Evolutionary conservation across 2,113 vertebrate genomes (phyloP).

Genomic region (Ancistrus triradiatus): DNA sequence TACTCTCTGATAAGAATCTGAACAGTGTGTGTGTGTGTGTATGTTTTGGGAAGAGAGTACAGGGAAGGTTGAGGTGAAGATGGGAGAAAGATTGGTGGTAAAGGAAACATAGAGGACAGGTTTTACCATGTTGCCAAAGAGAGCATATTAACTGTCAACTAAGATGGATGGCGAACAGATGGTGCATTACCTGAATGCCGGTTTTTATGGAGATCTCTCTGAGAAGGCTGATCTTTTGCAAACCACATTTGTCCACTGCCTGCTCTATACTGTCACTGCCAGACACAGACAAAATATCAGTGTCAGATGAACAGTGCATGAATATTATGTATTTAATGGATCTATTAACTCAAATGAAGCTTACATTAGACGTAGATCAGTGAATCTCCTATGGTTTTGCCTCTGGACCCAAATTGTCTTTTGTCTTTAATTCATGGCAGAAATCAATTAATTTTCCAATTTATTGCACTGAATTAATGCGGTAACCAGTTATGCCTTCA

Average conservation of each 20-base stretch:
- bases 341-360: too few relatives aligned
- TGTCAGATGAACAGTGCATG: conserved; percentile 1
- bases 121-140: background rate
- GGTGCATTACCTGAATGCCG: conserved; percentile 82
- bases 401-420: too few relatives aligned
- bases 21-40: background rate
- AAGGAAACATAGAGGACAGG: background rate
- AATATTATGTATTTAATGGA: conserved; percentile 5
- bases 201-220: conserved; percentile 89
- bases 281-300: conserved; percentile 6
- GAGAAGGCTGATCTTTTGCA: conserved; percentile 91
- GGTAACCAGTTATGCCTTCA: too few relatives aligned
- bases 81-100: background rate
- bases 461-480: too few relatives aligned
- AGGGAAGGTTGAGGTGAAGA: too few relatives aligned
- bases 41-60: background rate
- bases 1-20: conserved; percentile 90
- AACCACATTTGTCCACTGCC: conserved; percentile 72
- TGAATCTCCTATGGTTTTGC: too few relatives aligned
- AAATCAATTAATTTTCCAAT: too few relatives aligned
- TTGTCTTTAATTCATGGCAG: too few relatives aligned
- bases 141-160: background rate
- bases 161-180: background rate
- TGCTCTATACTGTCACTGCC: conserved; percentile 83
- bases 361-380: too few relatives aligned